Evolutionary conservation across 2,888 invertebrate genomes (phyloP).

Genomic region (Eupithecia abbreviata): DNA sequence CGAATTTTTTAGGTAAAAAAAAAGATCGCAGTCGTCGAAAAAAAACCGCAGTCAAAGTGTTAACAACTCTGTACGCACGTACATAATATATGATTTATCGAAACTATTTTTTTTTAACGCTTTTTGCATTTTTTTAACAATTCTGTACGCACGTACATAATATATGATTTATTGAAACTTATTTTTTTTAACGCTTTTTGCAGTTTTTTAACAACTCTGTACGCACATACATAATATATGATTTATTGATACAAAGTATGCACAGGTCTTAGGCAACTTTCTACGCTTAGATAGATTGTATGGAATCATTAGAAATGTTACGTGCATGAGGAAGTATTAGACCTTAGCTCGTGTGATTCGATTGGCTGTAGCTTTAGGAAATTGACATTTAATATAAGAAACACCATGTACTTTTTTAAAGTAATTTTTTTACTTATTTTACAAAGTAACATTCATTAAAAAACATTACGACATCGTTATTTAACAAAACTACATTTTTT

Average conservation of each 20-base stretch:
- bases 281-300: constrained; percentile 30
- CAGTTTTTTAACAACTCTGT: background rate
- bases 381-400: constrained; percentile 6
- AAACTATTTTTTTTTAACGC: too few relatives aligned
- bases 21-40: too few relatives aligned
- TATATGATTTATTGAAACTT: too few relatives aligned
- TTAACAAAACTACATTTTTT: background rate
- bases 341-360: constrained; percentile 13
- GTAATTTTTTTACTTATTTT: background rate
- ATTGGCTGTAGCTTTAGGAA: background rate
- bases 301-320: constrained; percentile 36
- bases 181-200: too few relatives aligned
- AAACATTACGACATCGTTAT: too few relatives aligned
- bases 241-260: constrained; percentile 6
- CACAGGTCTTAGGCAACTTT: constrained; percentile 26
- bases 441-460: background rate
- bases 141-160: too few relatives aligned
- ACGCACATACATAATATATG: background rate
- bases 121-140: too few relatives aligned
- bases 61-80: too few relatives aligned
- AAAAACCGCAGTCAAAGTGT: too few relatives aligned
- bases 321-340: constrained; percentile 29
- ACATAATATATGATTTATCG: too few relatives aligned
- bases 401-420: background rate
- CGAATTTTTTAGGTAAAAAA: too few relatives aligned